Evolutionary conservation across 2,797 vertebrate species (phyloP).

Genomic region (Neoniphon sammara): DNA sequence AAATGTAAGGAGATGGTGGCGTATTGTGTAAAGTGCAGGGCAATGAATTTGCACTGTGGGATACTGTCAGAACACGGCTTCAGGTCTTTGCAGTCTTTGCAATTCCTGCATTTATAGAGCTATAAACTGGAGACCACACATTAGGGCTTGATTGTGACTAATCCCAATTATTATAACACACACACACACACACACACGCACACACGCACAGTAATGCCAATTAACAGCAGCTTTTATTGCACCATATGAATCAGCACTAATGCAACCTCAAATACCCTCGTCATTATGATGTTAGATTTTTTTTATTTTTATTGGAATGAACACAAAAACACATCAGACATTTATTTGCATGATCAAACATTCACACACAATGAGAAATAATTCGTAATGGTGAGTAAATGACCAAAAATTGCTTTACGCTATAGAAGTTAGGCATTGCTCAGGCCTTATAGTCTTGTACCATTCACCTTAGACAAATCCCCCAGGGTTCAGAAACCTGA

Average conservation of each 20-base stretch:
- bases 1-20: slow-evolving; percentile 8
- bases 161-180: slow-evolving; percentile 32
- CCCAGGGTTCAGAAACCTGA: slow-evolving; percentile 30
- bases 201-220: slow-evolving; percentile 13
- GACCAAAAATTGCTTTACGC: not conserved
- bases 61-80: slow-evolving; percentile 16
- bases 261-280: slow-evolving; percentile 20
- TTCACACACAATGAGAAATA: not conserved
- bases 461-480: not conserved
- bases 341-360: not conserved
- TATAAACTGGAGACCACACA: slow-evolving; percentile 54
- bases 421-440: not conserved
- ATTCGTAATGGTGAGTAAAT: not conserved
- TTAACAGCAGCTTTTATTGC: slow-evolving; percentile 25
- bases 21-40: slow-evolving; percentile 7
- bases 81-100: slow-evolving; percentile 31
- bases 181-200: not conserved
- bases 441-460: not conserved
- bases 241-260: slow-evolving; percentile 12
- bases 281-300: not conserved
- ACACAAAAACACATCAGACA: not conserved
- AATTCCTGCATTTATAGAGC: slow-evolving; percentile 55
- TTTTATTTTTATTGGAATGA: not conserved
- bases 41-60: slow-evolving; percentile 4
- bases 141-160: slow-evolving; percentile 46